Evolutionary conservation across 2,888 invertebrate species (phyloP).

Genomic region (Xiphydria camelus): DNA sequence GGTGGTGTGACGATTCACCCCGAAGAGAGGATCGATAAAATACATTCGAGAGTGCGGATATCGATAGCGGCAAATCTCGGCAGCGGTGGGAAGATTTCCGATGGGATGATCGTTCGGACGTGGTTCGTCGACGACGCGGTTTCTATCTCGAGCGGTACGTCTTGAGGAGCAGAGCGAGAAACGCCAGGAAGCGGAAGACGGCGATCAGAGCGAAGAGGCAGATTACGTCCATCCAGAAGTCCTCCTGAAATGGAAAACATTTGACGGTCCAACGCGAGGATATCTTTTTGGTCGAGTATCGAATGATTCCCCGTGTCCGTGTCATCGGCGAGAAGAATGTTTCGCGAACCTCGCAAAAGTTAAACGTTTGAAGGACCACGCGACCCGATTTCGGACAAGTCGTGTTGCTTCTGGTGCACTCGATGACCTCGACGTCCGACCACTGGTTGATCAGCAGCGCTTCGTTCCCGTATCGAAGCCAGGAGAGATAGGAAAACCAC

Average conservation of each 20-base stretch:
- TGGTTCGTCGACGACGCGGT: too few species aligned
- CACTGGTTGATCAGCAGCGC: slow-evolving; percentile 88
- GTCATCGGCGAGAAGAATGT: background rate
- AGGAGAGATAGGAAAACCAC: slow-evolving; percentile 87
- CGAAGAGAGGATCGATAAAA: too few species aligned
- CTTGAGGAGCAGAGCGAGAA: slow-evolving; percentile 72
- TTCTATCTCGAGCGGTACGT: slow-evolving; percentile 66
- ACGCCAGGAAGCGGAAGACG: slow-evolving; percentile 76
- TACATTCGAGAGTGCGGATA: too few species aligned
- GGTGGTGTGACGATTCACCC: too few species aligned
- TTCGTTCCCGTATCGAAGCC: slow-evolving; percentile 93
- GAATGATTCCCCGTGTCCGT: too few species aligned
- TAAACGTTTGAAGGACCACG: slow-evolving; percentile 76
- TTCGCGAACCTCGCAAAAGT: slow-evolving; percentile 70
- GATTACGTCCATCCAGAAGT: slow-evolving; percentile 73
- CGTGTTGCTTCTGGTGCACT: slow-evolving; percentile 73
- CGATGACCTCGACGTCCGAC: slow-evolving; percentile 76
- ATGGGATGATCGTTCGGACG: too few species aligned
- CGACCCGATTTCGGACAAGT: slow-evolving; percentile 80
- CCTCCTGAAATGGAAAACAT: slow-evolving; percentile 60
- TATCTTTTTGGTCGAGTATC: too few species aligned
- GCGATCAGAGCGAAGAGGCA: slow-evolving; percentile 72
- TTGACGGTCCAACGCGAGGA: too few species aligned
- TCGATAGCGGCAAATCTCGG: too few species aligned
- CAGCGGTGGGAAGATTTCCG: too few species aligned